These are phyloP conservation scores for Sinosuthora webbiana DNA, from an alignment of 2,113 vertebrate genomes.

Conservation along the genomic window DNA sequence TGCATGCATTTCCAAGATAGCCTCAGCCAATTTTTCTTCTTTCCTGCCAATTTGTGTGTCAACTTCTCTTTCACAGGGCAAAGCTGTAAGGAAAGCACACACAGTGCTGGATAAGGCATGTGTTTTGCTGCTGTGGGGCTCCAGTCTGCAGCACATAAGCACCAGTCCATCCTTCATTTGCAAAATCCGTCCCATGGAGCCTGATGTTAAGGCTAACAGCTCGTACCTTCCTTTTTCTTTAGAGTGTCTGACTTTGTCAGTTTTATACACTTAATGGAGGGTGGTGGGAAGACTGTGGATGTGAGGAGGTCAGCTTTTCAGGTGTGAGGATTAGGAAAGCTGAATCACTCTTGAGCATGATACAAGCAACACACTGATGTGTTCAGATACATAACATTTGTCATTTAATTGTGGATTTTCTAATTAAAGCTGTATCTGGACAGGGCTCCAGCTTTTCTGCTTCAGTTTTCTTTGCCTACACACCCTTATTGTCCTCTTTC, in stretches of 20 bases:
- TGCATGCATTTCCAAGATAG: not conserved
- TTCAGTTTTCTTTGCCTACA: not conserved
- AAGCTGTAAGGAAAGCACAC: not conserved
- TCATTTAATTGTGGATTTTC: not conserved
- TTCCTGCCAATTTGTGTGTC: not conserved
- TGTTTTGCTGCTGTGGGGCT: not conserved
- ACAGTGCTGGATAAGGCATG: rapidly evolving
- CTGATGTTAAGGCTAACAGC: not conserved
- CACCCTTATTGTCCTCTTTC: not conserved
- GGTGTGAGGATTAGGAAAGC: not conserved
- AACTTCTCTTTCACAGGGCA: not conserved
- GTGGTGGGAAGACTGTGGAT: not conserved
- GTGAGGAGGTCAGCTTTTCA: not conserved
- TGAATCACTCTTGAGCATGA: not conserved
- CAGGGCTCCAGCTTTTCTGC: not conserved
- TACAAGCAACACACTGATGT: not conserved
- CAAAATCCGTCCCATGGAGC: not conserved
- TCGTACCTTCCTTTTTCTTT: not conserved
- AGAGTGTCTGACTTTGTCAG: not conserved
- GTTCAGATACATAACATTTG: not conserved
- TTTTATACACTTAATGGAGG: not conserved
- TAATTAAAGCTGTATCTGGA: not conserved
- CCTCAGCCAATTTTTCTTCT: not conserved
- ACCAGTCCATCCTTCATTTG: not conserved
- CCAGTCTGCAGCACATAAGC: not conserved